Percentiles rank a stretch among this genome's conserved stretches.
Conservation (phyloP, 2,888 invertebrate species). For the Netelia melanura region DNA sequence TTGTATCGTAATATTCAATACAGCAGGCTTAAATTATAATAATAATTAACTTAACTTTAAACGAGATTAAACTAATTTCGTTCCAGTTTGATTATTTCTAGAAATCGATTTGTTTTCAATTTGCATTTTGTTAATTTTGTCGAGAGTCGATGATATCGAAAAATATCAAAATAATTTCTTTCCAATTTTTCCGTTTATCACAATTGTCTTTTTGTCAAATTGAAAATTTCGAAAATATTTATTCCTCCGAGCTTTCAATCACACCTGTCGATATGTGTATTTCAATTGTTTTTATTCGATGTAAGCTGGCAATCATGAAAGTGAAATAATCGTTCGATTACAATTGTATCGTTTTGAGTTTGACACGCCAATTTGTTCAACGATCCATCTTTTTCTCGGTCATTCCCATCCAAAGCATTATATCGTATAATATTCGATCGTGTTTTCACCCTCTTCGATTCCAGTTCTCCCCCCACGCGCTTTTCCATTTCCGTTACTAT, state of each 20-base stretch:
- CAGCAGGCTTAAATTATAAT: background rate
- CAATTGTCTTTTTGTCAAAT: background rate
- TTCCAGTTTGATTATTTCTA: too few relatives aligned
- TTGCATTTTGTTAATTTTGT: too few relatives aligned
- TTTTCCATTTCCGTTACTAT: constrained; percentile 25
- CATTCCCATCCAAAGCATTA: constrained; percentile 32
- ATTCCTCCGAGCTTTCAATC: background rate
- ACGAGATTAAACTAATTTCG: too few relatives aligned
- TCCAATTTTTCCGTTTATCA: background rate
- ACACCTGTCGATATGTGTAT: constrained; percentile 12
- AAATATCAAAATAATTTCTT: too few relatives aligned
- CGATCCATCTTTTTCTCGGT: constrained; percentile 63
- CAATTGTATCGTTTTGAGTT: constrained; percentile 57
- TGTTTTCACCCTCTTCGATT: constrained; percentile 1
- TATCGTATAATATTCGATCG: constrained; percentile 18
- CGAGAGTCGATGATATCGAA: too few relatives aligned
- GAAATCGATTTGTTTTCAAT: too few relatives aligned
- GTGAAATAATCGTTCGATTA: constrained; percentile 58
- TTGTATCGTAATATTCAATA: too few relatives aligned
- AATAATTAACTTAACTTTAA: background rate
- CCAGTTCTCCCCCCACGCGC: constrained; percentile 15
- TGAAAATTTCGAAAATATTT: background rate
- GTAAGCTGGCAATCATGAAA: constrained; percentile 19
- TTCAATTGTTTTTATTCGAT: constrained; percentile 28
- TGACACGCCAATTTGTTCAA: constrained; percentile 65